Conservation (phyloP, 2,113 vertebrate genomes). For the Dicaeum eximium region DNA sequence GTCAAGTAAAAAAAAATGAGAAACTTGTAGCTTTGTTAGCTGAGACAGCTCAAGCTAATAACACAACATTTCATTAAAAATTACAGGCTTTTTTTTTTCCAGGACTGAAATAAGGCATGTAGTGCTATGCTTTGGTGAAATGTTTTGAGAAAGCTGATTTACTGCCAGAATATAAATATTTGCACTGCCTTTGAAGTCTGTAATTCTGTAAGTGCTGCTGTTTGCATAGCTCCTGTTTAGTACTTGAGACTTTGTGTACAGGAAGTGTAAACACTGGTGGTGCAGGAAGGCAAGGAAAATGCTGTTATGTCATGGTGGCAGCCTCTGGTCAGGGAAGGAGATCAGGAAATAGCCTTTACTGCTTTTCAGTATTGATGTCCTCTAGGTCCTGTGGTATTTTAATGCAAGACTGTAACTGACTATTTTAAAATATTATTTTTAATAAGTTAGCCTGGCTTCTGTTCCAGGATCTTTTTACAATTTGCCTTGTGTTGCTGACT, state of each 20-base stretch:
- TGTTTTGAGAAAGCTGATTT: background rate
- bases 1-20: background rate
- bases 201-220: background rate
- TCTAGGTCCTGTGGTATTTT: background rate
- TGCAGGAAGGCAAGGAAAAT: background rate
- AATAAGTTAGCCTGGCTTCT: background rate
- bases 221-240: background rate
- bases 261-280: background rate
- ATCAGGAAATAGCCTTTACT: background rate
- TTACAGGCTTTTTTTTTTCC: background rate
- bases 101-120: background rate
- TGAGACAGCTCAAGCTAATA: background rate
- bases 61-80: background rate
- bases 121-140: background rate
- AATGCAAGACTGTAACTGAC: background rate
- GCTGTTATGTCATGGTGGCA: fast-evolving
- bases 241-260: background rate
- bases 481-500: slow-evolving; percentile 92
- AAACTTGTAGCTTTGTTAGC: background rate
- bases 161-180: slow-evolving; percentile 14
- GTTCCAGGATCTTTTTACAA: slow-evolving; percentile 91
- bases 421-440: background rate
- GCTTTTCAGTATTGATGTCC: background rate
- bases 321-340: background rate
- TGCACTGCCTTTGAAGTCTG: background rate